Conservation (phyloP, 2,113 vertebrate genomes). For the Oxygymnocypris stewartii region DNA sequence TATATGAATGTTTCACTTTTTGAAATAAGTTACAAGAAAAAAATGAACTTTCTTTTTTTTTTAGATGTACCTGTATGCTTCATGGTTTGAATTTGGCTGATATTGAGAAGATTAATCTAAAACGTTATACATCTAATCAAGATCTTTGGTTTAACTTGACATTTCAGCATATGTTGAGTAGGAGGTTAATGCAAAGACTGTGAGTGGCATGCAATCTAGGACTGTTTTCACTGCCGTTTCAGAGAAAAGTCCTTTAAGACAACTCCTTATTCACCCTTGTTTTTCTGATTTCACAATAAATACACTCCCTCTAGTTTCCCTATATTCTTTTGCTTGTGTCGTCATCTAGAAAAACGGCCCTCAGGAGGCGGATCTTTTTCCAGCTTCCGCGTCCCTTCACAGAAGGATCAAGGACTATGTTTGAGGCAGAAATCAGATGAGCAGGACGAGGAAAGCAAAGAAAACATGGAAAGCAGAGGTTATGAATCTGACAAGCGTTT, state of each 20-base stretch:
- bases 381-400: slow-evolving; percentile 79
- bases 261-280: not conserved
- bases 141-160: not conserved
- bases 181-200: not conserved
- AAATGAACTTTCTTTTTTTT: too few species aligned
- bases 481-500: slow-evolving; percentile 66
- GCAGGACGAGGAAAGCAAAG: slow-evolving; percentile 73
- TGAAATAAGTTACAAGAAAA: too few species aligned
- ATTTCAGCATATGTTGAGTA: not conserved
- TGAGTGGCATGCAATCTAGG: not conserved
- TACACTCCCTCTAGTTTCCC: not conserved
- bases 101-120: not conserved
- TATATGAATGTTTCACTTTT: too few species aligned
- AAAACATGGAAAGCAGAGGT: slow-evolving; percentile 61
- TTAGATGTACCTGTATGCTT: too few species aligned
- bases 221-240: too few species aligned
- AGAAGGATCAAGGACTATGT: slow-evolving; percentile 82
- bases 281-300: not conserved
- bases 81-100: slow-evolving; percentile 19
- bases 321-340: not conserved
- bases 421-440: slow-evolving; percentile 64
- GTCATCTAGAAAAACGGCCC: slow-evolving; percentile 77
- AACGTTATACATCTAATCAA: not conserved
- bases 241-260: too few species aligned
- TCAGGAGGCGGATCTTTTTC: slow-evolving; percentile 72